A percentile compares a stretch with the other conserved stretches of the same genome.
Evolutionary conservation across 2,113 vertebrate species (phyloP).

Genomic region (Platysternon megacephalum): DNA sequence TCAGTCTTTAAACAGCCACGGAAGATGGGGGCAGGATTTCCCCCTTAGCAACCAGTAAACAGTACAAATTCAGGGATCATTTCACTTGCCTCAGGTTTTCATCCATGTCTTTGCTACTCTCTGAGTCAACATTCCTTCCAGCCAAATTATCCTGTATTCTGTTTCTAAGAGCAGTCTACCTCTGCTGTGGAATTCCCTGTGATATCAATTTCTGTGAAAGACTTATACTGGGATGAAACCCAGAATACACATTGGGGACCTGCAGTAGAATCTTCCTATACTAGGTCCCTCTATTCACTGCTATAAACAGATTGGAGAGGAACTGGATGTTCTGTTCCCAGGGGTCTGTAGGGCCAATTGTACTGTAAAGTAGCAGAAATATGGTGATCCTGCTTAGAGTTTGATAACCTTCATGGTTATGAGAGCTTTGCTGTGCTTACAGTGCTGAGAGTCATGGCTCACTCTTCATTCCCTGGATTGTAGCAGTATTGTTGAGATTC

Average conservation of each 20-base stretch:
- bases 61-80: neutral
- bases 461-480: fast-evolving
- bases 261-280: neutral
- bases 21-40: neutral
- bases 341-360: neutral
- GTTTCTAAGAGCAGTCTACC: neutral
- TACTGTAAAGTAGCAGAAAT: neutral
- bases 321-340: neutral
- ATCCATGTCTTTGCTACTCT: neutral
- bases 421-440: fast-evolving
- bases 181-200: neutral
- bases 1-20: neutral
- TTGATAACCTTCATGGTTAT: neutral
- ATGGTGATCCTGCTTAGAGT: neutral
- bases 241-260: neutral
- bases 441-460: neutral
- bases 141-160: neutral
- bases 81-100: neutral
- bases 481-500: neutral
- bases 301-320: neutral
- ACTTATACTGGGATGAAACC: neutral
- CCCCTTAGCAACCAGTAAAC: neutral
- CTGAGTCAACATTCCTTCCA: neutral
- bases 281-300: neutral
- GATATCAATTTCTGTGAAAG: neutral